phyloP scores from a whole-genome alignment of 2,888 invertebrate genomes.

The Zaprionus lineosus region DNA sequence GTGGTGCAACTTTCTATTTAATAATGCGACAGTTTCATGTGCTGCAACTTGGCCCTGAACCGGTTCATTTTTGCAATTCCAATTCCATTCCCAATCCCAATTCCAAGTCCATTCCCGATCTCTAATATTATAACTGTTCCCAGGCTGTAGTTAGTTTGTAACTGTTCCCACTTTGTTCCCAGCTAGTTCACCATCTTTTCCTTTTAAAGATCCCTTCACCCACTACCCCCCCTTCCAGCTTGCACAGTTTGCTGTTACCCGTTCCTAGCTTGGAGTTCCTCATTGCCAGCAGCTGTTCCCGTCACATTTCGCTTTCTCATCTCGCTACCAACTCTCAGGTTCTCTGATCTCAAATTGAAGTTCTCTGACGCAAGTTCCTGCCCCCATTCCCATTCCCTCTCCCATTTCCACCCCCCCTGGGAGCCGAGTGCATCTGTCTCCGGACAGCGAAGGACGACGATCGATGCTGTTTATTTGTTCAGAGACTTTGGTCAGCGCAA shows the following conservation, averaged over 20 bases:
- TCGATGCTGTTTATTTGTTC: slow-evolving; percentile 52
- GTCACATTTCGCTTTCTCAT: too few relatives aligned
- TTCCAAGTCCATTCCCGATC: not conserved
- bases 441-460: slow-evolving; percentile 26
- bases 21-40: slow-evolving; percentile 39
- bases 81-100: not conserved
- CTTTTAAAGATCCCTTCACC: too few relatives aligned
- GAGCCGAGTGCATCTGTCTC: slow-evolving; percentile 17
- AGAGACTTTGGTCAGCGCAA: slow-evolving; percentile 17
- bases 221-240: too few relatives aligned
- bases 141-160: not conserved
- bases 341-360: too few relatives aligned
- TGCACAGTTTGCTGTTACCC: too few relatives aligned
- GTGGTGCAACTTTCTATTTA: slow-evolving; percentile 55
- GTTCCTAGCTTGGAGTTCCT: too few relatives aligned
- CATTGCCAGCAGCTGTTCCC: too few relatives aligned
- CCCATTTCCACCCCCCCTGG: not conserved
- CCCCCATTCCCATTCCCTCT: not conserved
- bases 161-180: too few relatives aligned
- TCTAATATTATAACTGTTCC: too few relatives aligned
- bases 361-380: too few relatives aligned
- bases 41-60: slow-evolving; percentile 36
- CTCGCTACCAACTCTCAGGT: too few relatives aligned
- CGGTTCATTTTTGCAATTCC: slow-evolving; percentile 7
- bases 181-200: too few relatives aligned